These are phyloP conservation scores for Lanistes nyassanus DNA, from an alignment of 1,140 invertebrate genomes.

Conservation along the genomic window DNA sequence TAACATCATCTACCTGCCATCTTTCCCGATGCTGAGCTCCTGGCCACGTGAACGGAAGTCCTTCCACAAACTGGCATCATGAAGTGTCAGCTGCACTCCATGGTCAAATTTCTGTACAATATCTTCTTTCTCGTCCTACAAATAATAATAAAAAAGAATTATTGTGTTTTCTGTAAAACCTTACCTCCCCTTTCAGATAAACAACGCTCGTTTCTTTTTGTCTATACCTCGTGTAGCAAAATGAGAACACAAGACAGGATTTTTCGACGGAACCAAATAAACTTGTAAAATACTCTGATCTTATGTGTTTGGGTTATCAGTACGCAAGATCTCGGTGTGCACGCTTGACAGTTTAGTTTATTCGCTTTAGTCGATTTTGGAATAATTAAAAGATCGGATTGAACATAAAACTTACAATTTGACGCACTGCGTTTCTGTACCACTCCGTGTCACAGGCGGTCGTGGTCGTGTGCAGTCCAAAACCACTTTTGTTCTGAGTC, in stretches of 20 bases:
- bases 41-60: conserved; percentile 97
- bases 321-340: too few relatives aligned
- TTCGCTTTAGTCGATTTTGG: too few relatives aligned
- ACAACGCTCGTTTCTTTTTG: too few relatives aligned
- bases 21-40: conserved; percentile 99
- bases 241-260: too few relatives aligned
- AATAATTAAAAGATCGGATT: background rate
- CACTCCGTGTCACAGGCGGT: background rate
- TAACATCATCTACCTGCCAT: conserved; percentile 81
- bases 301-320: too few relatives aligned
- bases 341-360: too few relatives aligned
- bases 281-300: too few relatives aligned
- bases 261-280: too few relatives aligned
- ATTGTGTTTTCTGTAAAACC: background rate
- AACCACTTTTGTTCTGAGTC: background rate
- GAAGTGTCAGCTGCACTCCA: conserved; percentile 72
- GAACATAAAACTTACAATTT: background rate
- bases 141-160: too few relatives aligned
- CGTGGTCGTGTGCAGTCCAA: background rate
- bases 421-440: background rate
- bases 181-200: too few relatives aligned
- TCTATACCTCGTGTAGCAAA: too few relatives aligned
- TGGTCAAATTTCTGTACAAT: conserved; percentile 3
- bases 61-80: conserved; percentile 93
- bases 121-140: background rate